Evolutionary conservation across 2,888 invertebrate genomes (phyloP).

Genomic region (Noctua janthina): DNA sequence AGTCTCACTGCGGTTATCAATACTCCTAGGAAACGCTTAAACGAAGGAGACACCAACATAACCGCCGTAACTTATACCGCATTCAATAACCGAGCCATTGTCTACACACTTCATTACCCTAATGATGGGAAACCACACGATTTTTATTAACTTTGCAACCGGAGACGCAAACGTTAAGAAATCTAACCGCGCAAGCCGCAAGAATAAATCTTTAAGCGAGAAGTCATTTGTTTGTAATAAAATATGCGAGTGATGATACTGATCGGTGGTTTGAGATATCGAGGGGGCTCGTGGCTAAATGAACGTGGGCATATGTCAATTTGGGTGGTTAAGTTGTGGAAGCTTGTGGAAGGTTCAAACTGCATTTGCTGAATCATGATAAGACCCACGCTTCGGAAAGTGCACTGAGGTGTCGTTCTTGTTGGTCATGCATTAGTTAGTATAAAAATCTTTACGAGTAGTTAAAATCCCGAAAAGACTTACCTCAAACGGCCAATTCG

Average conservation of each 20-base stretch:
- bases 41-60: constrained; percentile 4
- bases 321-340: neutral
- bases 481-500: neutral
- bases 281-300: constrained; percentile 13
- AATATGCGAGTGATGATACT: constrained; percentile 13
- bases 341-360: neutral
- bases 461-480: neutral
- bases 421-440: neutral
- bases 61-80: constrained; percentile 13
- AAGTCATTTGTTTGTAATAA: constrained; percentile 33
- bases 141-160: constrained; percentile 38
- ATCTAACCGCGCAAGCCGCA: constrained; percentile 45
- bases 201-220: constrained; percentile 20
- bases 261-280: neutral
- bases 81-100: constrained; percentile 50
- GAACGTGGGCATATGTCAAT: constrained; percentile 1
- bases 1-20: neutral
- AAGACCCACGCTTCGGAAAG: neutral
- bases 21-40: neutral
- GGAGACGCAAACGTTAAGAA: constrained; percentile 26
- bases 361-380: neutral
- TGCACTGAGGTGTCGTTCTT: neutral
- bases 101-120: constrained; percentile 45
- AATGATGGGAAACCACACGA: constrained; percentile 52
- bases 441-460: neutral